Conservation (phyloP, 2,797 vertebrate genomes). For the Spinibarbus caldwelli region DNA sequence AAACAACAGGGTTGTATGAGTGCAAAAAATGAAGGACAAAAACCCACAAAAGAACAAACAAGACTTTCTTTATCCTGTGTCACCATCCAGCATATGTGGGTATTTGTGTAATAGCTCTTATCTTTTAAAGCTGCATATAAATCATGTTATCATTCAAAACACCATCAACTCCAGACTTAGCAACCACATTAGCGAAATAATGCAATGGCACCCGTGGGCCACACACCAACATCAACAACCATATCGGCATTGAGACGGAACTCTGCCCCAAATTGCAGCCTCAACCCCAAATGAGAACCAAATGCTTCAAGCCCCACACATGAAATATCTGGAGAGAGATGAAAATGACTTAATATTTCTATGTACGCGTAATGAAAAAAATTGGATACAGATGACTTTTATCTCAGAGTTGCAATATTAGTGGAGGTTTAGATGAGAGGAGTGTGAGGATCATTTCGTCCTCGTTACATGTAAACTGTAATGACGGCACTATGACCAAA, state of each 20-base stretch:
- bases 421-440: background rate
- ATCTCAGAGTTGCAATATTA: no score
- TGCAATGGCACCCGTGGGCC: slow-evolving; percentile 24
- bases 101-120: slow-evolving; percentile 55
- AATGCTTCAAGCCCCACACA: slow-evolving; percentile 46
- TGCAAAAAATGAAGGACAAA: background rate
- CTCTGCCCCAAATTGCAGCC: slow-evolving; percentile 4
- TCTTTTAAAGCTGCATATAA: slow-evolving; percentile 44
- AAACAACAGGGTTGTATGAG: background rate
- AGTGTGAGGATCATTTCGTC: background rate
- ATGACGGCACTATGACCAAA: slow-evolving; percentile 14
- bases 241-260: background rate
- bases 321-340: slow-evolving; percentile 31
- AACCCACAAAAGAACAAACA: no score
- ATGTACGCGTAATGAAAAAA: slow-evolving; percentile 26
- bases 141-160: slow-evolving; percentile 51
- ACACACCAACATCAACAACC: slow-evolving; percentile 24
- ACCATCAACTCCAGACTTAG: slow-evolving; percentile 13
- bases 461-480: slow-evolving; percentile 25
- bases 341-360: slow-evolving; percentile 53
- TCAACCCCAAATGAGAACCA: slow-evolving; percentile 50
- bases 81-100: slow-evolving; percentile 25
- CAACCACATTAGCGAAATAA: background rate
- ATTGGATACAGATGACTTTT: slow-evolving; percentile 40
- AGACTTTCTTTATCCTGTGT: slow-evolving; percentile 17